phyloP scores from a whole-genome alignment of 2,797 vertebrate species.

The Chelonia mydas region DNA sequence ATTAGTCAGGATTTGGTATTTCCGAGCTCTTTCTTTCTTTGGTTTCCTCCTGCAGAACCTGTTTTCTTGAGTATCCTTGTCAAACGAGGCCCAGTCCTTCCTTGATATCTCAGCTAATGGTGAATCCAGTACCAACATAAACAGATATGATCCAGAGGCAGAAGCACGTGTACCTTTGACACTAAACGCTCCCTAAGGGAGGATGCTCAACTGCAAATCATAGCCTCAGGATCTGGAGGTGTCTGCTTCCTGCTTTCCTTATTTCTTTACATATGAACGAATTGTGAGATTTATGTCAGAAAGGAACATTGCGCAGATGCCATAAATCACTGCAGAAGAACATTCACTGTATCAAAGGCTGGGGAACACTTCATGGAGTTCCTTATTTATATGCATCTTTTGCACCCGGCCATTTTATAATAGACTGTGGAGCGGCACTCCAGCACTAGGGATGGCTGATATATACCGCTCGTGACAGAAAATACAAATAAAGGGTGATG shows the following conservation, averaged over 20 bases:
- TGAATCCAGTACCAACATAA: neutral
- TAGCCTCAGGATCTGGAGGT: neutral
- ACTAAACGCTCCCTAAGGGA: neutral
- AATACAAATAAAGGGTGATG: constrained; percentile 40
- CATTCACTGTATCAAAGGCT: constrained; percentile 8
- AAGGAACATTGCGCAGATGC: neutral
- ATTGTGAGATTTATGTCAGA: neutral
- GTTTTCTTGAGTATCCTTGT: neutral
- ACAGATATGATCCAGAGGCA: neutral
- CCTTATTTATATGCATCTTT: constrained; percentile 49
- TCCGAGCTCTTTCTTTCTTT: neutral
- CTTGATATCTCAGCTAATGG: neutral
- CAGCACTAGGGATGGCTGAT: neutral
- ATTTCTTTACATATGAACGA: neutral
- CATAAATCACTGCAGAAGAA: neutral
- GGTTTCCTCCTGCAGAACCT: neutral
- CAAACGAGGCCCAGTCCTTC: neutral
- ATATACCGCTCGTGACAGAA: constrained; percentile 9
- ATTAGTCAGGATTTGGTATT: neutral
- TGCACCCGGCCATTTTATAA: constrained; percentile 12
- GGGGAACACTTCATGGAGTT: constrained; percentile 30
- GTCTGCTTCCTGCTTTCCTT: neutral
- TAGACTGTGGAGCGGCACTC: constrained; percentile 23
- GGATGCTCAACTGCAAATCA: neutral
- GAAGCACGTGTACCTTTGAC: neutral